Evolutionary conservation across 1,140 invertebrate species (phyloP).

Genomic region (Meteorus sp.): DNA sequence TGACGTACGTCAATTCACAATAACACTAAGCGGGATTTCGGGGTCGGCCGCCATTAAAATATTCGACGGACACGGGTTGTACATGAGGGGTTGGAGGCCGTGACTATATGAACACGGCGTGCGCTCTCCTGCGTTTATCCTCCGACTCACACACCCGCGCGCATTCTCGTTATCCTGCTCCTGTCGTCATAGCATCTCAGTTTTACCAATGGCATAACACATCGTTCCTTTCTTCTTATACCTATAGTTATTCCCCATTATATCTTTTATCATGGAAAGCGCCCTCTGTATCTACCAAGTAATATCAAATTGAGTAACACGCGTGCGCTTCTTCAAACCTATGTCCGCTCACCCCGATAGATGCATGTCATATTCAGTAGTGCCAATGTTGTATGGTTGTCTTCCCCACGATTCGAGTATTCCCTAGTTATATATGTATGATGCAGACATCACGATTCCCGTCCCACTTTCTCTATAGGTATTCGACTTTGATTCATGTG

Average conservation of each 20-base stretch:
- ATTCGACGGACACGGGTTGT: slow-evolving; percentile 37
- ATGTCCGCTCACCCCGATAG: no score
- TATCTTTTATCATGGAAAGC: background rate
- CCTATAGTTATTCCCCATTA: slow-evolving; percentile 3
- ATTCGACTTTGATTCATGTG: no score
- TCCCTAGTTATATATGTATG: no score
- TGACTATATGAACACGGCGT: slow-evolving; percentile 33
- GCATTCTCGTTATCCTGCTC: slow-evolving; percentile 5
- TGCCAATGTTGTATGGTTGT: no score
- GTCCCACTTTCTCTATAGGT: no score
- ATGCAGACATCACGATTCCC: no score
- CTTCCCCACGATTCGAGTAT: no score
- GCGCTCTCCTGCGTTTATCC: slow-evolving; percentile 35
- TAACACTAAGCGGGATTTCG: slow-evolving; percentile 45
- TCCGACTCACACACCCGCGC: slow-evolving; percentile 20
- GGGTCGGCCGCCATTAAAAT: slow-evolving; percentile 55
- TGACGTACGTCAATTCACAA: slow-evolving; percentile 44
- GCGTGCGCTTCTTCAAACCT: no score
- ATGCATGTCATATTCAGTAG: no score
- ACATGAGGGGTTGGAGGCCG: slow-evolving; percentile 41
- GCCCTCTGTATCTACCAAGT: no score
- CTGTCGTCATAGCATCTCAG: background rate
- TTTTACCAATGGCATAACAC: background rate
- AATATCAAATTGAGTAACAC: no score
- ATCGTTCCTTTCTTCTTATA: slow-evolving; percentile 17